Evolutionary conservation across 1,140 invertebrate species (phyloP).

Genomic region (Drosophila ercepeae): DNA sequence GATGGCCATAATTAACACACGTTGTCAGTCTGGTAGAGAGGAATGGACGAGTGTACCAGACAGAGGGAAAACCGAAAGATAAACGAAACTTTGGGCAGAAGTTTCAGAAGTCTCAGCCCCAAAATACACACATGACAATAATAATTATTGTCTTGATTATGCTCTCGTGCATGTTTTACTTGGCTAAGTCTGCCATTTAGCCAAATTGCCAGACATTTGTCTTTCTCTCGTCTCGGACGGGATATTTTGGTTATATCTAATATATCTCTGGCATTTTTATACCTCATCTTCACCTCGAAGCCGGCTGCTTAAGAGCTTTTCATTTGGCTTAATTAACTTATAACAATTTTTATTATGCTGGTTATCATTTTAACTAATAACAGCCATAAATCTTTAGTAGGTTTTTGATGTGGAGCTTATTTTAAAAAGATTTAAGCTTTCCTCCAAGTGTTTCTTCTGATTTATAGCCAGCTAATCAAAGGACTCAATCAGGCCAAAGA

Average conservation of each 20-base stretch:
- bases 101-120: slow-evolving; percentile 20
- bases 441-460: slow-evolving; percentile 23
- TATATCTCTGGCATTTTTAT: slow-evolving; percentile 53
- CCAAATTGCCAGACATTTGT: slow-evolving; percentile 82
- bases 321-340: slow-evolving; percentile 82
- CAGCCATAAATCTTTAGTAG: slow-evolving; percentile 47
- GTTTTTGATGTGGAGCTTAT: slow-evolving; percentile 49
- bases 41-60: slow-evolving; percentile 38
- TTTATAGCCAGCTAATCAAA: slow-evolving; percentile 68
- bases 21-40: slow-evolving; percentile 49
- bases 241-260: slow-evolving; percentile 13
- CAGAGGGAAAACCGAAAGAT: slow-evolving; percentile 24
- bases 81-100: slow-evolving; percentile 40
- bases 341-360: slow-evolving; percentile 72
- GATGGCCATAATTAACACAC: slow-evolving; percentile 81
- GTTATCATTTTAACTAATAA: slow-evolving; percentile 78
- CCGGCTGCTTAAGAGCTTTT: slow-evolving; percentile 70
- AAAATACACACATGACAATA: slow-evolving; percentile 81
- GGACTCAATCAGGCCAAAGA: slow-evolving; percentile 56
- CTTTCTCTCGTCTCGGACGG: slow-evolving; percentile 36
- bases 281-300: slow-evolving; percentile 49
- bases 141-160: slow-evolving; percentile 82
- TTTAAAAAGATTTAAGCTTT: slow-evolving; percentile 19
- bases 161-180: slow-evolving; percentile 79
- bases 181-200: slow-evolving; percentile 75